These are phyloP conservation scores for Agrotis segetum DNA, from an alignment of 2,888 invertebrate species.

Conservation along the genomic window DNA sequence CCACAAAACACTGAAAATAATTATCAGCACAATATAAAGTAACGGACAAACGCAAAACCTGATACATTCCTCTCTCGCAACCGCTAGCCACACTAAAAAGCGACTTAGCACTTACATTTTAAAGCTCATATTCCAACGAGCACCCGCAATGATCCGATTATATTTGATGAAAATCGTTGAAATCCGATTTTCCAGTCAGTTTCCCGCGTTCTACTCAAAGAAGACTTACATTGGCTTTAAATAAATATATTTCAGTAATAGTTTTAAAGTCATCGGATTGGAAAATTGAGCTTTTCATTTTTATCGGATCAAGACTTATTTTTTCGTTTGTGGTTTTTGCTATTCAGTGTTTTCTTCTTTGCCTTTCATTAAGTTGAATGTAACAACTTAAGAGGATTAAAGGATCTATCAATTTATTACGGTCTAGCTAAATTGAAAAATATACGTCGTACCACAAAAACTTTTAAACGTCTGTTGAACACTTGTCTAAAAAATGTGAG, in stretches of 20 bases:
- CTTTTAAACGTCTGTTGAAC: too few species aligned
- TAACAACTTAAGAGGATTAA: not conserved
- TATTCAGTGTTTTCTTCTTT: not conserved
- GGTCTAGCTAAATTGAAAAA: not conserved
- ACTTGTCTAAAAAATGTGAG: too few species aligned
- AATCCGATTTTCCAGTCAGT: slow-evolving; percentile 73
- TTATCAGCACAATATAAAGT: slow-evolving; percentile 49
- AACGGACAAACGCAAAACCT: slow-evolving; percentile 38
- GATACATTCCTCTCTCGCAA: slow-evolving; percentile 38
- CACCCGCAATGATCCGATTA: slow-evolving; percentile 62
- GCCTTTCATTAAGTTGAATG: not conserved
- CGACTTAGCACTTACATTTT: slow-evolving; percentile 40
- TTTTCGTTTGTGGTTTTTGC: not conserved
- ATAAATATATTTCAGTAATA: slow-evolving; percentile 63
- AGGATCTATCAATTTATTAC: not conserved
- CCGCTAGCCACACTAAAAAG: slow-evolving; percentile 37
- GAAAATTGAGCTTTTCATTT: slow-evolving; percentile 49
- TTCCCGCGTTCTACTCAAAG: slow-evolving; percentile 61
- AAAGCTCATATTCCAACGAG: slow-evolving; percentile 62
- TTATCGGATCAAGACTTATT: slow-evolving; percentile 1
- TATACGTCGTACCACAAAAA: too few species aligned
- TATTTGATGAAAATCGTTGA: slow-evolving; percentile 70
- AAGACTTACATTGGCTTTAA: slow-evolving; percentile 65
- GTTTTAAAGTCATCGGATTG: slow-evolving; percentile 51
- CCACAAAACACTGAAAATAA: slow-evolving; percentile 49